Percentiles rank a stretch among this genome's conserved stretches.
phyloP scores from a whole-genome alignment of 2,888 invertebrate species.

The Lepetodrilus schrolli region DNA sequence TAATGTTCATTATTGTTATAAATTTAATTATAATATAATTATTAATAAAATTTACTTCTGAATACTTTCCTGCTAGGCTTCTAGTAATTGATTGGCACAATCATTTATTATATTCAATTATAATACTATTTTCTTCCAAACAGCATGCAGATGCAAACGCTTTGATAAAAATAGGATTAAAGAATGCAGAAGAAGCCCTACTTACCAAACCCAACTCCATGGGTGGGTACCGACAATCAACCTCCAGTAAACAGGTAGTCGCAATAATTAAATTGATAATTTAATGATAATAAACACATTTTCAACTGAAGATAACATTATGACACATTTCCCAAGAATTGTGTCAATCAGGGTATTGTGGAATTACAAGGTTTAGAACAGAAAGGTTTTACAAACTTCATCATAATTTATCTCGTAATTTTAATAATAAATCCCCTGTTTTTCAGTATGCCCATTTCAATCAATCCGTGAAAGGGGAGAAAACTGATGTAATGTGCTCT shows the following conservation, averaged over 20 bases:
- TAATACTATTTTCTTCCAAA: slow-evolving; percentile 5
- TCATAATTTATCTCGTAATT: not conserved
- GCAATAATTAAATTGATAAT: not conserved
- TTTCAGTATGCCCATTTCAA: slow-evolving; percentile 84
- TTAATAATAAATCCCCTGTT: not conserved
- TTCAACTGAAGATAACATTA: not conserved
- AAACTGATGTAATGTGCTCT: slow-evolving; percentile 75
- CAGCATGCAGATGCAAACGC: slow-evolving; percentile 64
- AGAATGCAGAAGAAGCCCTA: slow-evolving; percentile 63
- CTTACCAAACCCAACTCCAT: slow-evolving; percentile 60
- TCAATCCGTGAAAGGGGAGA: slow-evolving; percentile 84
- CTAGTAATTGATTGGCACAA: not conserved
- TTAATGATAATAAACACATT: not conserved
- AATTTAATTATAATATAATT: not conserved
- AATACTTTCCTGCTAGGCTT: not conserved
- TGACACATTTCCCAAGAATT: too few species aligned
- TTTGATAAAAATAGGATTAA: slow-evolving; percentile 60
- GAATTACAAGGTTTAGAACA: too few species aligned
- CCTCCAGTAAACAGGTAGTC: slow-evolving; percentile 66
- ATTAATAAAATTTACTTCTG: not conserved
- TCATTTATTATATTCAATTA: too few species aligned
- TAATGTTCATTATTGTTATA: too few species aligned
- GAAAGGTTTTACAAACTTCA: too few species aligned
- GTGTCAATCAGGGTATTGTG: too few species aligned
- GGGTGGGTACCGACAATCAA: slow-evolving; percentile 66